A percentile compares a stretch with the other conserved stretches of the same genome.
These are phyloP conservation scores for Rhipidura dahli DNA, from an alignment of 2,113 vertebrate genomes.

Conservation along the genomic window DNA sequence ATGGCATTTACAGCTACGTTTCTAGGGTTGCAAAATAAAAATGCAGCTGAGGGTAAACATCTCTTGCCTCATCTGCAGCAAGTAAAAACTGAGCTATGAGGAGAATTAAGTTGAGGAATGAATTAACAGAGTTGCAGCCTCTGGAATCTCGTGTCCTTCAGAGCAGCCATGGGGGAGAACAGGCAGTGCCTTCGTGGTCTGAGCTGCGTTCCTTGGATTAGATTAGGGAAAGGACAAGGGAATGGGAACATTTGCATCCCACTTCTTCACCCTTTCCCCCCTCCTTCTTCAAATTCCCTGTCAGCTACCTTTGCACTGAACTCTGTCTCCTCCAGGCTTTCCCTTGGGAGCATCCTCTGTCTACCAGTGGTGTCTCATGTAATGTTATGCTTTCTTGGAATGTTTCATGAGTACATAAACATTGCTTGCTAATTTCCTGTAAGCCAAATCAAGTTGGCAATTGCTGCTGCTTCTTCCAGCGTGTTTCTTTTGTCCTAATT, in stretches of 20 bases:
- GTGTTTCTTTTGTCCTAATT: slow-evolving; percentile 56
- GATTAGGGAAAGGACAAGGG: not conserved
- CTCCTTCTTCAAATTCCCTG: not conserved
- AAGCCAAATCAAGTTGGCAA: slow-evolving; percentile 40
- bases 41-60: slow-evolving; percentile 19
- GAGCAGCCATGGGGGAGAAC: not conserved
- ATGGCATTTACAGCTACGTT: slow-evolving; percentile 17
- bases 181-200: not conserved
- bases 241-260: not conserved
- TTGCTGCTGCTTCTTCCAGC: slow-evolving; percentile 22
- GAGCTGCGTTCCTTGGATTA: not conserved
- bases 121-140: not conserved
- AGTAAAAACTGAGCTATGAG: not conserved
- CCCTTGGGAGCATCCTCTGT: slow-evolving; percentile 44
- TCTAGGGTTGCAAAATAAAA: slow-evolving; percentile 58
- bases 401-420: slow-evolving; percentile 56
- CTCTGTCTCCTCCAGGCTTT: not conserved
- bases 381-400: slow-evolving; percentile 64
- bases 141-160: not conserved
- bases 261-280: not conserved
- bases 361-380: slow-evolving; percentile 26
- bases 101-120: not conserved
- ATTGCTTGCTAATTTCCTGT: slow-evolving; percentile 57
- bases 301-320: slow-evolving; percentile 28
- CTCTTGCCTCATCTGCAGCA: slow-evolving; percentile 31